Base-by-base conservation (phyloP, 2,888 invertebrate genomes). In the Campaea margaritaria region DNA sequence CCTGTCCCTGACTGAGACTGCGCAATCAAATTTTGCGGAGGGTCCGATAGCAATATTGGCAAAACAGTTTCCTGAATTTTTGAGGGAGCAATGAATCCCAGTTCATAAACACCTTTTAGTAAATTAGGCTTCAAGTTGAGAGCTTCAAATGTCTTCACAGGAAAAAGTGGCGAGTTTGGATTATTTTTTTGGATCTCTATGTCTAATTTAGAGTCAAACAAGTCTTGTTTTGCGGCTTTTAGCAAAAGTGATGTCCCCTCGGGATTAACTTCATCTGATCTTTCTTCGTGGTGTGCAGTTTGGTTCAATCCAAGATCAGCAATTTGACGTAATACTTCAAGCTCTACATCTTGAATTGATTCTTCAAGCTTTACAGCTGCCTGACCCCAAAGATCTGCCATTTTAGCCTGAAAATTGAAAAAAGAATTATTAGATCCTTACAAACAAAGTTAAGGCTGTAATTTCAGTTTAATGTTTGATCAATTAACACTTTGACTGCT, bases 1-100 rank as follows among this genome's bases (percentile, higher is more conserved):
- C 99, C 99, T 53, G 99, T 99, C 62, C 99, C 99, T 45, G 98
- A 99, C 83, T 99, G 99, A 56, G 99, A 98, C 86, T 99, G 99
- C 2, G 99, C 99, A 76, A 99, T 99, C 96, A 99, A 96, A 88
- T 99, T 99, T 84, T 97, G 97, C 21, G 99, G 98, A 10, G 98
- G 99, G 87, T 98, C 97, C 41, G 98, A 98, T 41, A 99, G 89
- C 21, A 99, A 93, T 11, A 97, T 96, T 3, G 99, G 99, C 64
- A 99, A 92, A 3, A 99, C 99, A 28, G 98, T 97, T 93, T 99
- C 99, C 87, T 97, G 97, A 77, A 99, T 99, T 93, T 98, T 99
- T 0, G 99, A 99, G 2, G 99, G 99, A n/a, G 97, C 96, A 89
- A 98, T 98, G 82, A 99, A 99, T 7, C 99, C 99, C 98, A 99